Conservation (phyloP, 2,888 invertebrate genomes). For the Phoenoteleia sp. region DNA sequence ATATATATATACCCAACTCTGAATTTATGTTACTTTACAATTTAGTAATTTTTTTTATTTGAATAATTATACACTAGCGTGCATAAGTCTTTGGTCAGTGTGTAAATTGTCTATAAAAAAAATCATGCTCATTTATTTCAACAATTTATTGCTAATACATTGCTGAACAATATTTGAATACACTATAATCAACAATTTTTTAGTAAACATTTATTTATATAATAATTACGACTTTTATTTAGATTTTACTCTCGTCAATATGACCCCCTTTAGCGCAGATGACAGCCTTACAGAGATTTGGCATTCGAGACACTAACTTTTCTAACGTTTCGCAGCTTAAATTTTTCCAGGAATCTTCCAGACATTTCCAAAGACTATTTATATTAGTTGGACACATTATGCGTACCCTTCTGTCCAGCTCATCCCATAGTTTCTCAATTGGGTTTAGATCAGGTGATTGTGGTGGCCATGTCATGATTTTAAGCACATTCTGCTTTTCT, state of each 20-base stretch:
- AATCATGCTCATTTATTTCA: background rate
- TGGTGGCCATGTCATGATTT: constrained; percentile 51
- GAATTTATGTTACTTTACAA: no score
- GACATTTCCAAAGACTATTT: background rate
- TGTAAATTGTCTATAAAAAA: background rate
- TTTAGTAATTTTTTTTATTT: no score
- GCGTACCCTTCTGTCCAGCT: background rate
- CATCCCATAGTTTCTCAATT: constrained; percentile 35
- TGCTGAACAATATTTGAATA: background rate
- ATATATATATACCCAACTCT: no score
- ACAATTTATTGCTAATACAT: background rate
- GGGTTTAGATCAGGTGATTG: constrained; percentile 52
- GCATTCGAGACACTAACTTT: constrained; percentile 8
- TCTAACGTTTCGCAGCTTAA: background rate
- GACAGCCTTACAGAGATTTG: constrained; percentile 1
- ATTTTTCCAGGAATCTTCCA: background rate
- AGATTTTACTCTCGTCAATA: background rate
- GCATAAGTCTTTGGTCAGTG: background rate
- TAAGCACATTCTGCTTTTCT: constrained; percentile 34
- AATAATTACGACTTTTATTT: background rate
- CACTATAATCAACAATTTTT: background rate
- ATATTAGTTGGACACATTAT: constrained; percentile 4
- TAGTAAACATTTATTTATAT: no score
- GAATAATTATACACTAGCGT: background rate
- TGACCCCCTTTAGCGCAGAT: background rate